Evolutionary conservation across 1,140 invertebrate species (phyloP).

Genomic region (Contarinia nasturtii): DNA sequence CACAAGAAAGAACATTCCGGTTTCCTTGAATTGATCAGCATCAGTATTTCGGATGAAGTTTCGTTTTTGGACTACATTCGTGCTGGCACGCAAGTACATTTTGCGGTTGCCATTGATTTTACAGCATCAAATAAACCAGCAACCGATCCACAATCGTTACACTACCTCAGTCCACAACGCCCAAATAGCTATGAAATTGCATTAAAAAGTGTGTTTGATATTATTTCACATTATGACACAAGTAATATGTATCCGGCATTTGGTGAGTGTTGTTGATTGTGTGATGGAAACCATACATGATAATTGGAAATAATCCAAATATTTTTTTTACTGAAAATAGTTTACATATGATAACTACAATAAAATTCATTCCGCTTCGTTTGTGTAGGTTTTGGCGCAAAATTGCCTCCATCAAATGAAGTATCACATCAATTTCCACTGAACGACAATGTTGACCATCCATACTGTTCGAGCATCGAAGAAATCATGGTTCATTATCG

Average conservation of each 20-base stretch:
- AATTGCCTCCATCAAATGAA: neutral
- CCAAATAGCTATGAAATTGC: neutral
- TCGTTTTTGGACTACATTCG: neutral
- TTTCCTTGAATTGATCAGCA: neutral
- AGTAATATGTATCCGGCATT: neutral
- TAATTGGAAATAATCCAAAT: too few relatives aligned
- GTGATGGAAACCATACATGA: too few relatives aligned
- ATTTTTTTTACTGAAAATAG: too few relatives aligned
- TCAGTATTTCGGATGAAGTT: neutral
- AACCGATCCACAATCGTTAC: neutral
- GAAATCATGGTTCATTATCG: neutral
- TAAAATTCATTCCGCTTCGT: neutral
- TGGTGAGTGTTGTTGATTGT: neutral
- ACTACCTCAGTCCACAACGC: neutral
- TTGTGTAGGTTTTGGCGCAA: neutral
- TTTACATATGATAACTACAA: too few relatives aligned
- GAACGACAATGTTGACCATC: neutral
- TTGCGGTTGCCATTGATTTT: neutral
- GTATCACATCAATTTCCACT: neutral
- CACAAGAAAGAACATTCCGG: neutral
- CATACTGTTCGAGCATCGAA: neutral
- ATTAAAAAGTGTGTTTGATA: neutral
- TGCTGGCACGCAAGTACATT: neutral
- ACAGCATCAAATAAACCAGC: neutral
- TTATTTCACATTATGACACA: neutral